Percentiles rank a stretch among this genome's conserved stretches.
Conservation (phyloP, 2,113 vertebrate species). For the Dromaius novaehollandiae region DNA sequence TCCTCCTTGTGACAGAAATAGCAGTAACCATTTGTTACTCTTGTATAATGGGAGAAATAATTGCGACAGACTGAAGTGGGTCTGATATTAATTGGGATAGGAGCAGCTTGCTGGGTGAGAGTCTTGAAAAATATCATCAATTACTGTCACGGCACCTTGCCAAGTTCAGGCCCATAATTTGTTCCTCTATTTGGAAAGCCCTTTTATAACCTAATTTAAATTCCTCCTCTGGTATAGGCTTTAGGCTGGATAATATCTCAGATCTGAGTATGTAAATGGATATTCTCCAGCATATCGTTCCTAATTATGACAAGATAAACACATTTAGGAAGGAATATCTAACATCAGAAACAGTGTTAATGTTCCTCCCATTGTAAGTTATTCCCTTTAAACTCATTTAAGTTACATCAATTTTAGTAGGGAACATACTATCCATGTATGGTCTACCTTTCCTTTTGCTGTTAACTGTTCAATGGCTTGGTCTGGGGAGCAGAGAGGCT, state of each 20-base stretch:
- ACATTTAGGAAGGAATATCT: neutral
- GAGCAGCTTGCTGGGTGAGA: neutral
- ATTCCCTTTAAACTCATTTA: neutral
- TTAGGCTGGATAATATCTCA: slow-evolving; percentile 28
- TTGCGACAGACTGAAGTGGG: neutral
- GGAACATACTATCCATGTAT: too few relatives aligned
- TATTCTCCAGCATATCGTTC: neutral
- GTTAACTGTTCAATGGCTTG: too few relatives aligned
- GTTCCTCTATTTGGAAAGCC: slow-evolving; percentile 17
- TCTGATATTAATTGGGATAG: slow-evolving; percentile 38
- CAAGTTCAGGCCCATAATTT: slow-evolving; percentile 14
- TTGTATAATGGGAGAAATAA: neutral
- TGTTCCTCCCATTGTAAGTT: neutral
- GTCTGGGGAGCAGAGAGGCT: too few relatives aligned
- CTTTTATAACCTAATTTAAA: slow-evolving; percentile 30
- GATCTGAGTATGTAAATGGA: neutral
- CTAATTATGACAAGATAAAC: slow-evolving; percentile 3
- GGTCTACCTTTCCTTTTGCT: too few relatives aligned
- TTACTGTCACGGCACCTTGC: slow-evolving; percentile 10
- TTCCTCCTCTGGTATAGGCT: neutral
- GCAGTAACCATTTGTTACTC: neutral
- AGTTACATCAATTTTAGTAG: neutral
- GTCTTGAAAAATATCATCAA: slow-evolving; percentile 40
- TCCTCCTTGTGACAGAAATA: neutral
- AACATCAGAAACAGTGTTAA: neutral